Evolutionary conservation across 2,888 invertebrate species (phyloP), one percentile per base, ranked within the genome.

Genomic region (Conistra vaccinii): DNA sequence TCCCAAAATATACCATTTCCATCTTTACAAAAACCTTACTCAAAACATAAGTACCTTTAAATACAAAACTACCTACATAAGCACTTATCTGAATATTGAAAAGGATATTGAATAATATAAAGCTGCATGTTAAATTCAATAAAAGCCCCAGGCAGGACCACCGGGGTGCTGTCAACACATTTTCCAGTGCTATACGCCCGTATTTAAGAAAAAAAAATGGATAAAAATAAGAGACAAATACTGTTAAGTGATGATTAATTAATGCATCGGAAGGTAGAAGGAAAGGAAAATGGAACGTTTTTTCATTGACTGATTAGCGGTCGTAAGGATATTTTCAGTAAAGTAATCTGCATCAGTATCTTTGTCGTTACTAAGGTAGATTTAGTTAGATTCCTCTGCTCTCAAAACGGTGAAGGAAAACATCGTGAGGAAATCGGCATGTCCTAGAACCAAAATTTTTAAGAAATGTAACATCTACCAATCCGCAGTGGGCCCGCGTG

Each of bases 121-220:
- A 53, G 20, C 58, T 29, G 58, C 9, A 48, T 7, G 20, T 29
- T 39, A 29, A 57, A 42, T 66, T 67, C 57, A 78, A 78, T 72
- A 78, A 23, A 14, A 42, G 35, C 42, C 42, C 14, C 14, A 14
- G 61, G 48, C 26, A 29, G 5, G 32, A 35, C 26, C 61, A 5
- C 17, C n/a, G 20, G 35, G 72, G 29, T 23, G 20, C 45, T 72
- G 61, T 67, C 71, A 51, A 32, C 42, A 42, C 23, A 35, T 67
- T 72, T 66, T 62, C 2, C 42, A 29, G 9, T 26, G 23, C 39
- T 20, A 35, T n/a, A 51, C 4, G 23, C 48, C 10, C 20, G 62
- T 51, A 45, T 42, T 62, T 32, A 26, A 17, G 5, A 55, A 61
- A 77, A 66, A 66, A 4, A 35, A 61, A 78, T 0, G 7, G 0